These are phyloP conservation scores for Pungitius pungitius DNA, from an alignment of 2,113 vertebrate genomes.

Conservation along the genomic window DNA sequence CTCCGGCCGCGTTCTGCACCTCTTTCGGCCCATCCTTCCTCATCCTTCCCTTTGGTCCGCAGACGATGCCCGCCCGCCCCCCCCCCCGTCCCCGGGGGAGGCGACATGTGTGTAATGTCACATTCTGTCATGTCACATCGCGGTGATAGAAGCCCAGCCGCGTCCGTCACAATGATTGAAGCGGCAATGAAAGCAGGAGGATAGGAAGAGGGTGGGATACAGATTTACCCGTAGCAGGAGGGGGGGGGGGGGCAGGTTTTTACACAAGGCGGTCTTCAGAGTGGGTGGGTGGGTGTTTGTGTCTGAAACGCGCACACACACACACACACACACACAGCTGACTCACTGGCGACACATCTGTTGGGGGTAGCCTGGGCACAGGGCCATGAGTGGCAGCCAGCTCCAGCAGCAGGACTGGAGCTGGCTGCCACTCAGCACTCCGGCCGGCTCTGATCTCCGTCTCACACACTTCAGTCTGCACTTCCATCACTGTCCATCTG, in stretches of 20 bases:
- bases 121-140: conserved; percentile 60
- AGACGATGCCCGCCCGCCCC: no score
- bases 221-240: conserved; percentile 42
- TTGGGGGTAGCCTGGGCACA: conserved; percentile 71
- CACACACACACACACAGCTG: conserved; percentile 63
- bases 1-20: not conserved
- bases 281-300: conserved; percentile 55
- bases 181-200: conserved; percentile 61
- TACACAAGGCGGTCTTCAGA: conserved; percentile 58
- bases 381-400: conserved; percentile 72
- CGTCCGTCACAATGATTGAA: conserved; percentile 71
- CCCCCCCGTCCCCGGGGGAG: conserved; percentile 58
- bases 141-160: conserved; percentile 58
- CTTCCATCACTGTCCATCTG: conserved; percentile 67
- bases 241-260: conserved; percentile 32
- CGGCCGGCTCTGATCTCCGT: conserved; percentile 69
- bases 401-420: conserved; percentile 72
- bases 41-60: conserved; percentile 35
- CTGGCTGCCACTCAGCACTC: conserved; percentile 70
- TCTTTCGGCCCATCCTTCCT: conserved; percentile 3
- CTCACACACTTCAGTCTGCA: conserved; percentile 66
- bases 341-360: conserved; percentile 79
- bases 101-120: conserved; percentile 73
- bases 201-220: conserved; percentile 50
- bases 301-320: conserved; percentile 33